These are phyloP conservation scores for Phrynocephalus versicolor DNA, from an alignment of 2,113 vertebrate genomes.

Conservation along the genomic window DNA sequence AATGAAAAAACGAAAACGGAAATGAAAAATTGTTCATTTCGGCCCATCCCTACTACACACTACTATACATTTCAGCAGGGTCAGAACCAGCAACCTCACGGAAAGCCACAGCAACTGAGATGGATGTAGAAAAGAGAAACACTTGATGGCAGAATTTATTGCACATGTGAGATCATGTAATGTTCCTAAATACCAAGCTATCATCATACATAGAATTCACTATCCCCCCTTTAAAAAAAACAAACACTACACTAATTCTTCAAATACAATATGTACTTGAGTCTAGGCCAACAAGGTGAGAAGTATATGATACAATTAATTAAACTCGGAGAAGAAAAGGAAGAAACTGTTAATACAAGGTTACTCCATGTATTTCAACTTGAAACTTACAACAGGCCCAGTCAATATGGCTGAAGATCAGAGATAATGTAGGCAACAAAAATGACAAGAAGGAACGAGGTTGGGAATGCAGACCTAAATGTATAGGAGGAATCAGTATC, in stretches of 20 bases:
- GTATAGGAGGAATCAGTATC: accelerated
- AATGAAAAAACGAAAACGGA: no score
- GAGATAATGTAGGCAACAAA: not conserved
- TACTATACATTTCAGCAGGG: no score
- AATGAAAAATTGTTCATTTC: no score
- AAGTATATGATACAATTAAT: no score
- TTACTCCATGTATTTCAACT: not conserved
- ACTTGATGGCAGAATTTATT: not conserved
- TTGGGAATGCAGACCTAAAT: not conserved
- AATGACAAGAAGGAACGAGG: not conserved
- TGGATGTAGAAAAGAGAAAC: not conserved
- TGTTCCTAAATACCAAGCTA: not conserved
- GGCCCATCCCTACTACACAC: no score
- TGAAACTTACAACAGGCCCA: not conserved
- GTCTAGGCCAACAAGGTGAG: not conserved
- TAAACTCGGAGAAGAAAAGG: not conserved
- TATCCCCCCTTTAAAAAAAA: not conserved
- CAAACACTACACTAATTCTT: not conserved
- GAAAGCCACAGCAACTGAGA: not conserved
- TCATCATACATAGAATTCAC: no score
- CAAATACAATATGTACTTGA: not conserved
- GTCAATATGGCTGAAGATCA: not conserved
- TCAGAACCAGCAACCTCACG: not conserved
- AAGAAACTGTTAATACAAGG: not conserved
- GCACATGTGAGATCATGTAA: not conserved